Conservation (phyloP, 2,113 vertebrate species). For the Nettapus auritus region DNA sequence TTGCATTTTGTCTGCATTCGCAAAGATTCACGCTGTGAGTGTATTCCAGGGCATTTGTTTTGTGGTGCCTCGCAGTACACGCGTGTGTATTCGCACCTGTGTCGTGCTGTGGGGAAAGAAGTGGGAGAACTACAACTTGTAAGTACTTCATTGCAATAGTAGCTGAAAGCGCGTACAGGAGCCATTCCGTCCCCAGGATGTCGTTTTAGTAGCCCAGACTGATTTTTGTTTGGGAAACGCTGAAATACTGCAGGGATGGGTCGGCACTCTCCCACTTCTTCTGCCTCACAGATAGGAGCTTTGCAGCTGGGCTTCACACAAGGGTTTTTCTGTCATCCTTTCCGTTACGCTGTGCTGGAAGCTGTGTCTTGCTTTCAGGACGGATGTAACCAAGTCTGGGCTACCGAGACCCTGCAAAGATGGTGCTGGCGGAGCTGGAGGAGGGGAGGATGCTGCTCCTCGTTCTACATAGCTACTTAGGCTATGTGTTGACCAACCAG, state of each 20-base stretch:
- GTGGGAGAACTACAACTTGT: not conserved
- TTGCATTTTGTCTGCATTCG: slow-evolving; percentile 1
- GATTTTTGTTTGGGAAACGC: not conserved
- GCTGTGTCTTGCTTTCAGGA: not conserved
- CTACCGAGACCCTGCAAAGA: not conserved
- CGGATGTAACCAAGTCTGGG: not conserved
- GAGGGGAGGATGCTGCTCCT: not conserved
- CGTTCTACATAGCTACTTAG: not conserved
- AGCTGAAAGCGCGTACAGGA: not conserved
- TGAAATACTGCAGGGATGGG: not conserved
- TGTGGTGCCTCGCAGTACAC: not conserved
- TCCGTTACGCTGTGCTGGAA: not conserved
- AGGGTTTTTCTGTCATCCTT: not conserved
- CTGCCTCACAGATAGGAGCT: not conserved
- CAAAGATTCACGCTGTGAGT: not conserved
- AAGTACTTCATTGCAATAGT: not conserved
- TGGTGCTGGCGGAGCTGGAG: not conserved
- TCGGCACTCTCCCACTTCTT: not conserved
- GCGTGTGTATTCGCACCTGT: slow-evolving; percentile 24
- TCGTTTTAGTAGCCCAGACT: not conserved
- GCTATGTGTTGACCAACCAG: accelerated
- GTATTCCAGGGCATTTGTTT: not conserved
- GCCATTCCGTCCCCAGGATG: not conserved
- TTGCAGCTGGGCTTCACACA: not conserved
- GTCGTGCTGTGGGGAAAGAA: not conserved